A percentile compares a stretch with the other conserved stretches of the same genome.
phyloP scores from a whole-genome alignment of 2,113 vertebrate species.

The Platysternon megacephalum region DNA sequence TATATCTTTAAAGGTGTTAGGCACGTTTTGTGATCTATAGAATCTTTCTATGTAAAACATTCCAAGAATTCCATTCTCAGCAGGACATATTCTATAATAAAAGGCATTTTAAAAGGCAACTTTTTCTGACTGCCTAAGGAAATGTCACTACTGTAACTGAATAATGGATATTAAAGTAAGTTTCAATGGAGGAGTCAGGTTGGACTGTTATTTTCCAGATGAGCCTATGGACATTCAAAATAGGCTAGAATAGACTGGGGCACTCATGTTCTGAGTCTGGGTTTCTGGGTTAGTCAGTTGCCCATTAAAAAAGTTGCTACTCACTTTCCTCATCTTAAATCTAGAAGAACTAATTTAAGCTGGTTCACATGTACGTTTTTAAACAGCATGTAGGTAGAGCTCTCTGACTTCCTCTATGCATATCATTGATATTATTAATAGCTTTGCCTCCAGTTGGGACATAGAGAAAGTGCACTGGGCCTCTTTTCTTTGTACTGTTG shows the following conservation, averaged over 20 bases:
- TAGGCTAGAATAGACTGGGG: not conserved
- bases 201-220: not conserved
- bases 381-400: not conserved
- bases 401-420: not conserved
- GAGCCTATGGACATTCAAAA: not conserved
- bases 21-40: not conserved
- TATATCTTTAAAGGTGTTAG: not conserved
- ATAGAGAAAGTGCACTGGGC: not conserved
- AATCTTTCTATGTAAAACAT: not conserved
- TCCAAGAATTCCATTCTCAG: slow-evolving; percentile 27
- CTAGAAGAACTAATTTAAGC: not conserved
- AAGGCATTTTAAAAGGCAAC: not conserved
- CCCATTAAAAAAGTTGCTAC: not conserved
- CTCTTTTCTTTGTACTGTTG: not conserved
- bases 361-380: not conserved
- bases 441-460: not conserved
- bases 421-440: not conserved
- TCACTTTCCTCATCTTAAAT: not conserved
- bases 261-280: not conserved
- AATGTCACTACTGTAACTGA: not conserved
- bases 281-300: not conserved
- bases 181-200: not conserved
- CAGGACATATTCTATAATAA: slow-evolving; percentile 13
- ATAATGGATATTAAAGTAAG: not conserved
- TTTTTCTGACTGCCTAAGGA: slow-evolving; percentile 24